These are phyloP conservation scores for Paedocypris sp. DNA, from an alignment of 2,113 vertebrate species.

Conservation along the genomic window DNA sequence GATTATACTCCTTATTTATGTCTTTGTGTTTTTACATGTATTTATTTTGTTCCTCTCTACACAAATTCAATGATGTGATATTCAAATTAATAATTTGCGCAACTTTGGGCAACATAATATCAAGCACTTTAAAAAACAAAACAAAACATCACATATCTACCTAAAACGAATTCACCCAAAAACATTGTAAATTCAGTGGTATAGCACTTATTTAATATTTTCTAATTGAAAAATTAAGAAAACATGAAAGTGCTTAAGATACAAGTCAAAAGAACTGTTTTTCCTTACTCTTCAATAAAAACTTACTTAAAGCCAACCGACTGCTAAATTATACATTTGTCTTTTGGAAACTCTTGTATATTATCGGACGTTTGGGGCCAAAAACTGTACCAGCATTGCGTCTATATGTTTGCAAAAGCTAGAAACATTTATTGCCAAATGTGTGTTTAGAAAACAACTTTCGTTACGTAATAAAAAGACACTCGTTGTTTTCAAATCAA, in stretches of 20 bases:
- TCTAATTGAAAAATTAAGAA: neutral
- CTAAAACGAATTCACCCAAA: conserved; percentile 43
- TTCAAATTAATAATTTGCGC: conserved; percentile 28
- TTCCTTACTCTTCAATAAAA: conserved; percentile 28
- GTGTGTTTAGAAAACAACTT: too few relatives aligned
- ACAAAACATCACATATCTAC: conserved; percentile 35
- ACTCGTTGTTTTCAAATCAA: neutral
- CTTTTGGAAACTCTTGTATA: too few relatives aligned
- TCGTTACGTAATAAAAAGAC: too few relatives aligned
- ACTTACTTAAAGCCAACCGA: conserved; percentile 1
- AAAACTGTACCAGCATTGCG: too few relatives aligned
- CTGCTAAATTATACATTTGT: neutral
- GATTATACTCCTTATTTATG: conserved; percentile 55
- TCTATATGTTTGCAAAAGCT: too few relatives aligned
- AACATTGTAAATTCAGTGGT: conserved; percentile 7
- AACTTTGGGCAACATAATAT: conserved; percentile 50
- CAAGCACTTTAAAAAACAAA: conserved; percentile 69
- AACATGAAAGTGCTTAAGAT: conserved; percentile 21
- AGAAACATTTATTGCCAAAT: too few relatives aligned
- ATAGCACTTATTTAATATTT: conserved; percentile 27
- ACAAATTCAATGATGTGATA: conserved; percentile 26
- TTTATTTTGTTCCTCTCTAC: conserved; percentile 9
- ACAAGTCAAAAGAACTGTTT: conserved; percentile 21
- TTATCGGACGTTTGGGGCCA: too few relatives aligned
- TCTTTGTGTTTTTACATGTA: conserved; percentile 48